Evolutionary conservation across 2,888 invertebrate species (phyloP), one percentile per base, ranked within the genome.

Genomic region (Leptinotarsa juncta): DNA sequence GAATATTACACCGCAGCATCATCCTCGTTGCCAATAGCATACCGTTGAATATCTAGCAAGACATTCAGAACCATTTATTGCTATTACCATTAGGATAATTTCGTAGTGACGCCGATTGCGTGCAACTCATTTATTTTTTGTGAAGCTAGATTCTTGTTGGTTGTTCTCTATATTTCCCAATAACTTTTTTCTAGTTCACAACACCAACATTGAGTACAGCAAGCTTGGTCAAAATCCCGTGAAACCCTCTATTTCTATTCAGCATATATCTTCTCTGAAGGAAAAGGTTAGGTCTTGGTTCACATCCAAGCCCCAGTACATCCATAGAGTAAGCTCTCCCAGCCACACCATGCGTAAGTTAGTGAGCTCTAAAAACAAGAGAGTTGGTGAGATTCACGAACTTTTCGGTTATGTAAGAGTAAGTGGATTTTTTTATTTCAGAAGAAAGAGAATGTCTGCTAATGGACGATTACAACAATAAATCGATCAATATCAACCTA

Each of bases 361-460:
- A 71, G 74, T 78, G 68, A 42, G 67, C 51, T 18, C 74, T 12
- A 70, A 73, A 72, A 68, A 67, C 67, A 77, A 50, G 5, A 72
- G 50, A 72, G 65, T 72, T 60, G 77, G 77, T 77, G 70, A 73
- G 72, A 65, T 48, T 10, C 57, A 73, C 3, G 49, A 48, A 15
- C 66, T 66, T 50, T 49, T 18, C 2, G 3, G 3, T 49, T 49
- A 20, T 66, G 5, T 20, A 16, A 66, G 20, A 16, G 23, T 66
- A 1, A 66, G 15, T 18, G 32, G 5, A 16, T 14, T 42, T n/a
- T 68, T 74, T 77, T 23, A 18, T 76, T 77, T 69, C 82, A 86
- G 80, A 83, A 88, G 92, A 92, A 82, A 88, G 91, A 20, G 92
- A 92, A 83, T 91, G 90, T 79, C 87, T 92, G 23, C 87, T 92